phyloP scores from a whole-genome alignment of 2,888 invertebrate genomes.

The Sturmia bella region DNA sequence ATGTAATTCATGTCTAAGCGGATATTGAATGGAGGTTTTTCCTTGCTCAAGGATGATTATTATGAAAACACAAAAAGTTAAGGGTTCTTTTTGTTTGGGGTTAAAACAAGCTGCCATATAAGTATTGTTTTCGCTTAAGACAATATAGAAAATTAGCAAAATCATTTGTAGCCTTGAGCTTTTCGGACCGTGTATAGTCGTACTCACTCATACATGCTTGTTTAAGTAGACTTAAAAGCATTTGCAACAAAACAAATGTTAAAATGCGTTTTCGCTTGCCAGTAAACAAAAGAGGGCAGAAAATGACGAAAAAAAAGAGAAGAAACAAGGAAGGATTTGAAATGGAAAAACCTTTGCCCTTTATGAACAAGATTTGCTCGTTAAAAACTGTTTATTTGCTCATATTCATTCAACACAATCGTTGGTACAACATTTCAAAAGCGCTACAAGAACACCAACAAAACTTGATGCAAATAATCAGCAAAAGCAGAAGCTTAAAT shows the following conservation, averaged over 20 bases:
- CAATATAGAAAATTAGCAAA: conserved; percentile 67
- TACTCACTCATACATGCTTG: conserved; percentile 2
- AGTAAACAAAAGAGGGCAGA: neutral
- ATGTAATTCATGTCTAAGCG: conserved; percentile 47
- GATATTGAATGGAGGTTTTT: conserved; percentile 55
- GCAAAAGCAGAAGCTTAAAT: conserved; percentile 6
- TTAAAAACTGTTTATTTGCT: conserved; percentile 67
- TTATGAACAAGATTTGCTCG: conserved; percentile 60
- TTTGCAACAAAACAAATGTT: conserved; percentile 42
- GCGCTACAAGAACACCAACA: neutral
- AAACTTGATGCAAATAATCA: conserved; percentile 13
- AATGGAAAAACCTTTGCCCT: conserved; percentile 49
- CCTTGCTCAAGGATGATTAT: conserved; percentile 43
- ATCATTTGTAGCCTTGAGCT: conserved; percentile 70
- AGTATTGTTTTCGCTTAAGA: conserved; percentile 3
- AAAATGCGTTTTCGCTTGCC: conserved; percentile 26
- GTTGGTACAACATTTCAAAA: neutral
- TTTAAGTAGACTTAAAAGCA: conserved; percentile 46
- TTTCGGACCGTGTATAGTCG: conserved; percentile 55
- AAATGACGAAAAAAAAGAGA: neutral
- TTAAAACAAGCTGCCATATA: conserved; percentile 1
- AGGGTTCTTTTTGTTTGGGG: conserved; percentile 30
- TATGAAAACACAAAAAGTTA: conserved; percentile 26
- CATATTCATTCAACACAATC: conserved; percentile 42
- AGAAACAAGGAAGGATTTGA: neutral